Conservation (phyloP, 2,113 vertebrate genomes). For the Malaclemys terrapin region DNA sequence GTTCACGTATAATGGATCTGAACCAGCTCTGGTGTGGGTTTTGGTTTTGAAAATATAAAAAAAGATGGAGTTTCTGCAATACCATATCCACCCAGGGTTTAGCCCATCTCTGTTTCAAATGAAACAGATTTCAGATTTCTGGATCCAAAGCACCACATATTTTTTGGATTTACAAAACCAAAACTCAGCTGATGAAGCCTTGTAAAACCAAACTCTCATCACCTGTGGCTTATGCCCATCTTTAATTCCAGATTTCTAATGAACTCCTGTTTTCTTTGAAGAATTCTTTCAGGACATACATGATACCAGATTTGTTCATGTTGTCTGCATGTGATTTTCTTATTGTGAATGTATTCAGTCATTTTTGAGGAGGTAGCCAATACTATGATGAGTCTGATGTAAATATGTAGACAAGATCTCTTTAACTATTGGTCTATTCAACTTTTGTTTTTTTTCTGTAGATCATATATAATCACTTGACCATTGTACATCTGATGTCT, state of each 20-base stretch:
- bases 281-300: not conserved
- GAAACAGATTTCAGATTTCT: not conserved
- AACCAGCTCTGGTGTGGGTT: not conserved
- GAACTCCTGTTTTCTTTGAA: not conserved
- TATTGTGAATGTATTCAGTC: not conserved
- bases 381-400: not conserved
- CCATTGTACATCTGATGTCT: not conserved
- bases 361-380: not conserved
- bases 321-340: not conserved
- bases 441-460: not conserved
- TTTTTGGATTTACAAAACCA: not conserved
- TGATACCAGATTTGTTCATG: not conserved
- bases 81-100: not conserved
- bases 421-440: not conserved
- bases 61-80: not conserved
- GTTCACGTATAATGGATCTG: not conserved
- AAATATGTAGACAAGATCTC: not conserved
- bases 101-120: not conserved
- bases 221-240: not conserved
- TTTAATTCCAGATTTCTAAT: not conserved
- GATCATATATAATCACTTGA: not conserved
- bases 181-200: not conserved
- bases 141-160: not conserved
- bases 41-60: not conserved
- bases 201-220: not conserved